Evolutionary conservation across 2,888 invertebrate species (phyloP).

Genomic region (Resseliella maxima): DNA sequence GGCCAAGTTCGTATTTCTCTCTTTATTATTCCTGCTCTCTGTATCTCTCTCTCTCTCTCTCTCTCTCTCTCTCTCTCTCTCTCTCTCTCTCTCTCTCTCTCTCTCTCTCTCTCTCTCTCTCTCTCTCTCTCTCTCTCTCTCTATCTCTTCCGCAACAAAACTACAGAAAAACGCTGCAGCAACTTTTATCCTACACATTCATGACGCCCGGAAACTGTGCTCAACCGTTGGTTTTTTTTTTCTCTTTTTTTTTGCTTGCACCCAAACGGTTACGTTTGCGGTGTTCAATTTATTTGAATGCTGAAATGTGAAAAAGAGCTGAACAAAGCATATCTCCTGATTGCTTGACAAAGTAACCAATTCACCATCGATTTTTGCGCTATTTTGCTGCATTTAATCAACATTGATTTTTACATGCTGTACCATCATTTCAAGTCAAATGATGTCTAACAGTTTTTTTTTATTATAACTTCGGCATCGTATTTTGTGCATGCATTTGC

Average conservation of each 20-base stretch:
- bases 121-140: too few relatives aligned
- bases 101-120: not conserved
- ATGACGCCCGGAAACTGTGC: too few relatives aligned
- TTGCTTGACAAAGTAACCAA: slow-evolving; percentile 42
- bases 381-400: not conserved
- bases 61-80: too few relatives aligned
- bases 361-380: slow-evolving; percentile 11
- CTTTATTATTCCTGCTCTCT: too few relatives aligned
- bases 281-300: not conserved
- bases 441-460: too few relatives aligned
- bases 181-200: too few relatives aligned
- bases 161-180: too few relatives aligned
- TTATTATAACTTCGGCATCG: too few relatives aligned
- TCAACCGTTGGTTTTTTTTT: not conserved
- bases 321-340: slow-evolving; percentile 11
- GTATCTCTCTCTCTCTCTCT: not conserved
- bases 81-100: not conserved
- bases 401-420: not conserved
- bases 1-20: not conserved
- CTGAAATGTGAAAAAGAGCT: slow-evolving; percentile 18
- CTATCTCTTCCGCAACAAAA: too few relatives aligned
- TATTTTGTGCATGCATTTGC: too few relatives aligned
- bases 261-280: not conserved
- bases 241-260: too few relatives aligned
- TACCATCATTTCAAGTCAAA: not conserved